Percentiles rank a stretch among this genome's conserved stretches.
Evolutionary conservation across 2,888 invertebrate genomes (phyloP).

Genomic region (Caenorhabditis sp.): DNA sequence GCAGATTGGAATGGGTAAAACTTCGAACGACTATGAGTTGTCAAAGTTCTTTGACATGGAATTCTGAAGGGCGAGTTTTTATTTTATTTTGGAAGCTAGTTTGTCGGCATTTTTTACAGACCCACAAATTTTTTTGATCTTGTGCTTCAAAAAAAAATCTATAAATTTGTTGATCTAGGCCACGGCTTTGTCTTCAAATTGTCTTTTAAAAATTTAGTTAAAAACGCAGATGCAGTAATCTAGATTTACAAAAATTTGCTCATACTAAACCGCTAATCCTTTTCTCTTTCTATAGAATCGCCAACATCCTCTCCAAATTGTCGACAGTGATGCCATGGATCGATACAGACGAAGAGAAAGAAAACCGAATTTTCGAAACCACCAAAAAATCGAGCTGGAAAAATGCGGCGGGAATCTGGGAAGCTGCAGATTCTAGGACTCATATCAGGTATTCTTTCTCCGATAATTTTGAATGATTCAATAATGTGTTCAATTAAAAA

Average conservation of each 20-base stretch:
- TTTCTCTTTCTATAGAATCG: conserved; percentile 15
- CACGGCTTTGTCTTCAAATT: too few species aligned
- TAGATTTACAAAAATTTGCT: too few species aligned
- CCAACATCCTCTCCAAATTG: conserved; percentile 5
- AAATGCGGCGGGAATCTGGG: conserved; percentile 29
- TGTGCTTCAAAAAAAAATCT: too few species aligned
- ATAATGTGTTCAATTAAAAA: too few species aligned
- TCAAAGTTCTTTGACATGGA: conserved; percentile 23
- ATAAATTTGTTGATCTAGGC: too few species aligned
- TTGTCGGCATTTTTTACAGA: too few species aligned
- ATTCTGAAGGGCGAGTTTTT: conserved; percentile 20
- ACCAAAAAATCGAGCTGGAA: conserved; percentile 26
- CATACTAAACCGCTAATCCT: not conserved
- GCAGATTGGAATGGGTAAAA: conserved; percentile 20
- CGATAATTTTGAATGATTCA: not conserved
- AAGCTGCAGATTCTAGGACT: conserved; percentile 30
- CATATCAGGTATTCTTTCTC: conserved; percentile 21
- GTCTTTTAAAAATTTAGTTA: too few species aligned
- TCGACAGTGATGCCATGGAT: conserved; percentile 13
- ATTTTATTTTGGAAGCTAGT: too few species aligned
- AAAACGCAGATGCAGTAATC: too few species aligned
- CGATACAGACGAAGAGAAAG: conserved; percentile 3
- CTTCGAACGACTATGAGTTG: conserved; percentile 12
- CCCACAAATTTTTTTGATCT: too few species aligned
- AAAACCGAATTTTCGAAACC: conserved; percentile 11